These are phyloP conservation scores for Hycleus phaleratus DNA, from an alignment of 1,140 invertebrate species.

Conservation along the genomic window DNA sequence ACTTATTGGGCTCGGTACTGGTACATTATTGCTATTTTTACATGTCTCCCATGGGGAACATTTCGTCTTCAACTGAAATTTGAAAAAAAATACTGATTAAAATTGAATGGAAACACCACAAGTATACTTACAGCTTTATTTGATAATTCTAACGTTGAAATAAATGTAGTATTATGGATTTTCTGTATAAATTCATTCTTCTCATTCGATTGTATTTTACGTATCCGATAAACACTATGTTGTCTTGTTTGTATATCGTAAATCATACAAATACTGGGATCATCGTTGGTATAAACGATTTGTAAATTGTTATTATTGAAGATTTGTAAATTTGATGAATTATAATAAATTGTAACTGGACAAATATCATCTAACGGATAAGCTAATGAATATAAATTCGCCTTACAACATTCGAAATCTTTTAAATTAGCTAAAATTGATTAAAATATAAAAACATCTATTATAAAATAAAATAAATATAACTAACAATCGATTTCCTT, in stretches of 20 bases:
- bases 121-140: conserved; percentile 11
- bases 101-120: too few species aligned
- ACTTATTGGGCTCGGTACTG: conserved; percentile 26
- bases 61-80: conserved; percentile 28
- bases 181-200: conserved; percentile 36
- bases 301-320: conserved; percentile 45
- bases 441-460: background rate
- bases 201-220: conserved; percentile 68
- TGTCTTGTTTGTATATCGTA: conserved; percentile 67
- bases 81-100: too few species aligned
- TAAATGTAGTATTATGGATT: conserved; percentile 9
- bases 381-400: conserved; percentile 71
- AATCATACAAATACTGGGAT: conserved; percentile 54
- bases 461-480: background rate
- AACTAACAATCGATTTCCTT: conserved; percentile 43
- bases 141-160: conserved; percentile 21
- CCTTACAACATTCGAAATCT: conserved; percentile 42
- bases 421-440: conserved; percentile 17
- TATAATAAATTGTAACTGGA: conserved; percentile 69
- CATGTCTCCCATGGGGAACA: conserved; percentile 31
- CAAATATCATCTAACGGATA: conserved; percentile 86
- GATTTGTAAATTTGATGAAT: conserved; percentile 43
- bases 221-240: conserved; percentile 75
- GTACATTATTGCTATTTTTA: conserved; percentile 16
- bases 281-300: conserved; percentile 47